phyloP scores from a whole-genome alignment of 2,797 vertebrate genomes.

The Enteromius viviparus region DNA sequence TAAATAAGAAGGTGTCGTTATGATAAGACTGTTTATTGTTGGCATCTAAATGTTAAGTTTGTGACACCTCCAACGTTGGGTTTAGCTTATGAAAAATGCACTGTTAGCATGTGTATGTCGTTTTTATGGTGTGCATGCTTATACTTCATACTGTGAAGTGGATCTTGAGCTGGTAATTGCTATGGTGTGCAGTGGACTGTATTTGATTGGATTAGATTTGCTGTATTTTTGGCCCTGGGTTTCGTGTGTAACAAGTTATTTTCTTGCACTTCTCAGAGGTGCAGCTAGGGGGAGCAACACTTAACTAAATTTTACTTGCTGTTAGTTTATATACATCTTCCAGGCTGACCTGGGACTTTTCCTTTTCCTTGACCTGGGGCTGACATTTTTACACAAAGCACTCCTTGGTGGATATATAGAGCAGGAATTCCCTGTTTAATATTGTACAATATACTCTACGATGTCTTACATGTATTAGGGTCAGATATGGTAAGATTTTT shows the following conservation, averaged over 20 bases:
- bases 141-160: conserved; percentile 20
- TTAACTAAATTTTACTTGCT: neutral
- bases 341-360: neutral
- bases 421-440: neutral
- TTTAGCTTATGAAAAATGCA: neutral
- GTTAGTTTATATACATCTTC: neutral
- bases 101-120: neutral
- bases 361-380: too few relatives aligned
- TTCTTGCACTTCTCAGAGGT: conserved; percentile 25
- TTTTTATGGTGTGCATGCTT: neutral
- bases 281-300: conserved; percentile 34
- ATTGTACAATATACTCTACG: neutral
- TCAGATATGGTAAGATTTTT: neutral
- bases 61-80: neutral
- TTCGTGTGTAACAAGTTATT: conserved; percentile 20
- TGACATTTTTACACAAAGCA: neutral
- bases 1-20: neutral
- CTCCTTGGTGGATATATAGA: neutral
- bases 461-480: neutral
- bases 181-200: conserved; percentile 32
- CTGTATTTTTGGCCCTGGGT: conserved; percentile 20
- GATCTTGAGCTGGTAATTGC: conserved; percentile 1
- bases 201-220: conserved; percentile 34
- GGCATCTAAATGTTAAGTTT: neutral
- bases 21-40: conserved; percentile 10